Percentiles rank a stretch among this genome's conserved stretches.
Evolutionary conservation across 2,888 invertebrate genomes (phyloP).

Genomic region (Apeira syringaria): DNA sequence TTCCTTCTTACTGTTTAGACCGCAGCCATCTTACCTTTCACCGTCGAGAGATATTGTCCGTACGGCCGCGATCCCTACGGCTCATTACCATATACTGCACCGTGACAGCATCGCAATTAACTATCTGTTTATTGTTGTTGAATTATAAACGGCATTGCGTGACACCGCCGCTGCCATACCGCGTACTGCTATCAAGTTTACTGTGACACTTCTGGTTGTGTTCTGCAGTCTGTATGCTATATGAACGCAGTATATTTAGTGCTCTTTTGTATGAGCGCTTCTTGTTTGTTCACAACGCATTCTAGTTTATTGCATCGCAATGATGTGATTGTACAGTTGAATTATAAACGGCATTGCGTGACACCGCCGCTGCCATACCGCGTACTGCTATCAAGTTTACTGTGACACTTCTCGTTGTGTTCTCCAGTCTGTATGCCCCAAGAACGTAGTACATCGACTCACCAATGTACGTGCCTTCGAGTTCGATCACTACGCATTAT

Average conservation of each 20-base stretch:
- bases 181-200: conserved; percentile 19
- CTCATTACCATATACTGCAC: conserved; percentile 83
- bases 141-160: conserved; percentile 78
- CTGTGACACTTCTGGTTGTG: conserved; percentile 24
- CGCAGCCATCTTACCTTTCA: conserved; percentile 72
- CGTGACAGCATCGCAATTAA: conserved; percentile 83
- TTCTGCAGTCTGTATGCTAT: background rate
- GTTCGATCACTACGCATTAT: background rate
- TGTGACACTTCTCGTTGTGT: conserved; percentile 22
- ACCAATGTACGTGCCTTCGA: conserved; percentile 1
- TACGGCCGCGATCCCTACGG: conserved; percentile 76
- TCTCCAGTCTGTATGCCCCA: background rate
- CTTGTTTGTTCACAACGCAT: background rate
- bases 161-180: conserved; percentile 41
- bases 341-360: conserved; percentile 78
- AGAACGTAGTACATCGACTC: background rate
- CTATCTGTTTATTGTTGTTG: conserved; percentile 83
- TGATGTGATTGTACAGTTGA: conserved; percentile 83
- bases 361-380: conserved; percentile 37
- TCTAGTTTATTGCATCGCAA: conserved; percentile 56
- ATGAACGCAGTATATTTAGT: background rate
- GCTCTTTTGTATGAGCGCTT: conserved; percentile 3
- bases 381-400: conserved; percentile 20
- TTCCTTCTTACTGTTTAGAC: conserved; percentile 36
- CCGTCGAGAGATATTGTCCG: conserved; percentile 81